Percentiles rank a stretch among this genome's conserved stretches.
These are phyloP conservation scores for Strigops habroptila DNA, from an alignment of 2,113 vertebrate species.

Conservation along the genomic window DNA sequence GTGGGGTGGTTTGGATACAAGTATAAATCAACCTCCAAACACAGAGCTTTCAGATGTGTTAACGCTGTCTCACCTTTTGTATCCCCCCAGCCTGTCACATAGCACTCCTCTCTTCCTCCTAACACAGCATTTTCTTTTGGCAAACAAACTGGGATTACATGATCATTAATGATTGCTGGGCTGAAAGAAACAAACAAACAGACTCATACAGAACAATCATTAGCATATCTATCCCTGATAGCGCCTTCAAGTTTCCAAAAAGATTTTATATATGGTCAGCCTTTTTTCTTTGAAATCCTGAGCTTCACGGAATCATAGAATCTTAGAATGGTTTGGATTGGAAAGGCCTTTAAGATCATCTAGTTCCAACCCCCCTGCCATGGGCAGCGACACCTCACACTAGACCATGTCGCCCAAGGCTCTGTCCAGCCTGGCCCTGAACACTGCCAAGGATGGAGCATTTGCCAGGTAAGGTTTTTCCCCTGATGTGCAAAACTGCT, in stretches of 20 bases:
- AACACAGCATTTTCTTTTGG: conserved; percentile 81
- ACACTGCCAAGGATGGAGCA: background rate
- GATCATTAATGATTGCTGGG: conserved; percentile 79
- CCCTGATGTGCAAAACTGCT: background rate
- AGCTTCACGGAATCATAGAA: background rate
- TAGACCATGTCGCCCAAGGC: background rate
- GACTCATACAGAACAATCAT: background rate
- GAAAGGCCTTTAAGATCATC: background rate
- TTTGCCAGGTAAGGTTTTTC: background rate
- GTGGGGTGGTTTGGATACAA: background rate
- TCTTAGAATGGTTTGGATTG: background rate
- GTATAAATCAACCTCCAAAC: background rate
- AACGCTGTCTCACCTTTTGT: conserved; percentile 79
- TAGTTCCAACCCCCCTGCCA: background rate
- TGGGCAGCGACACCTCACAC: background rate
- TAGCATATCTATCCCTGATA: background rate
- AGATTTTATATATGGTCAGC: background rate
- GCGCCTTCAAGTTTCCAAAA: background rate
- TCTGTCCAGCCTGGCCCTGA: background rate
- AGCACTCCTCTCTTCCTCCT: conserved; percentile 83
- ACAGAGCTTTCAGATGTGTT: background rate
- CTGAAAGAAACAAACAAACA: conserved; percentile 70
- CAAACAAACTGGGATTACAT: conserved; percentile 85
- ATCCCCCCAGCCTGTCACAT: conserved; percentile 94
- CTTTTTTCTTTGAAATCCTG: background rate